These are phyloP conservation scores for Meloidogyne hapla DNA, from an alignment of 1,140 invertebrate species.

Conservation along the genomic window DNA sequence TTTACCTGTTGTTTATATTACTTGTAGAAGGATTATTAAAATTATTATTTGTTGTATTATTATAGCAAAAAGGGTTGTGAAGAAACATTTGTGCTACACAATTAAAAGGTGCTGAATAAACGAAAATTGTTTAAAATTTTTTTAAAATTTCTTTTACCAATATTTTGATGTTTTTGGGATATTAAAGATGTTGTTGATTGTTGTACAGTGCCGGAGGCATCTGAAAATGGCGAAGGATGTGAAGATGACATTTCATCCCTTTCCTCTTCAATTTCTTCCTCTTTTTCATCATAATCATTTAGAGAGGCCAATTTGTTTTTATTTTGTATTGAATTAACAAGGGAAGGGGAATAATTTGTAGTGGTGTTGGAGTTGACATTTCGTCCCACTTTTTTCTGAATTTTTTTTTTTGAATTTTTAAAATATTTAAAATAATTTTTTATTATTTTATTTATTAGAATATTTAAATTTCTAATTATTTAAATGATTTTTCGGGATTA, in stretches of 20 bases:
- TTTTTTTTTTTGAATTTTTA: not conserved
- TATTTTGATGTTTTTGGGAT: not conserved
- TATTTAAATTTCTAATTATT: too few relatives aligned
- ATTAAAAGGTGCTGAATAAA: not conserved
- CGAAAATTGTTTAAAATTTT: too few relatives aligned
- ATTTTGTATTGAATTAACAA: not conserved
- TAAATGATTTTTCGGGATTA: too few relatives aligned
- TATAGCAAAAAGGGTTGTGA: not conserved
- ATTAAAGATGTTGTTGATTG: not conserved
- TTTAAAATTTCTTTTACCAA: not conserved
- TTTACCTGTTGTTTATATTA: not conserved
- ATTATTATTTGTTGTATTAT: not conserved
- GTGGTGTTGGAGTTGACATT: not conserved
- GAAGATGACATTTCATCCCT: not conserved
- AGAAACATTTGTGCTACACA: not conserved
- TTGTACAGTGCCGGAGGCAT: not conserved
- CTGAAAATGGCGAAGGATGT: not conserved
- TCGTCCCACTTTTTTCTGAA: not conserved
- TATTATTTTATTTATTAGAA: too few relatives aligned
- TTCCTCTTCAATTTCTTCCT: not conserved
- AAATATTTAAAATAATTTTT: too few relatives aligned
- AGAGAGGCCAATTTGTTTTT: not conserved
- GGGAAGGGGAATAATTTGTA: not conserved
- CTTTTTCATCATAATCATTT: not conserved
- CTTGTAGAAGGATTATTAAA: not conserved